Base-by-base conservation (phyloP, 1,140 invertebrate genomes). In the Drosophila subpulchrella region DNA sequence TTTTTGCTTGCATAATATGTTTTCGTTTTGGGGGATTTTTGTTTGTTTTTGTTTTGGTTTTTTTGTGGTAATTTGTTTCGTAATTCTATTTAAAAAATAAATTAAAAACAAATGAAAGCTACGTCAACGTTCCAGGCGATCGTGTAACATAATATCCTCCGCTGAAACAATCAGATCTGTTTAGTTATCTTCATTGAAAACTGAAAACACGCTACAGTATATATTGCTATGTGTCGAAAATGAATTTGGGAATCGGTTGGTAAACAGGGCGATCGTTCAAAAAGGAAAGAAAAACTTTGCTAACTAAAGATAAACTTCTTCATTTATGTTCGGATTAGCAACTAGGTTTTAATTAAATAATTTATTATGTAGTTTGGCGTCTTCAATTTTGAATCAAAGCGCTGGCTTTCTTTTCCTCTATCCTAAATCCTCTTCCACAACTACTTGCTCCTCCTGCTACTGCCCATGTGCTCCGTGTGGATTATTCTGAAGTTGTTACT, bases 311-410 rank as follows among this genome's bases (percentile, higher is more conserved):
- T 65, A 65, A 66, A 76, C 44, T 73, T 81, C 42, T 17, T 57
- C 59, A 53, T 62, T 41, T 36, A 24, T 5, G 56, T 56, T 74
- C 50, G 50, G 42, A 56, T 75, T 75, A 68, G 61, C 60, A 61
- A 78, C 74, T 81, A 86, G 66, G 41, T 44, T 32, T 62, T 27
- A 81, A 72, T 66, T 72, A 76, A 76, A 63, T 67, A 50, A 65
- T 75, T 70, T 70, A 65, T 68, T 46, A 44, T 81, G 17, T 81
- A 47, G 38, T 61, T 32, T 61, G 77, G 75, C 66, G 57, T 71
- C 73, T 83, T 89, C 51, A 88, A 88, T 88, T 88, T 88, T 53
- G 53, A 88, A 88, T 88, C 71, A 88, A 89, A 86, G 78, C 55
- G 66, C 74, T 53, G 53, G 66, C 66, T 61, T 58, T 71, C 30